phyloP scores from a whole-genome alignment of 2,888 invertebrate species.

The Caenorhabditis imperialis region DNA sequence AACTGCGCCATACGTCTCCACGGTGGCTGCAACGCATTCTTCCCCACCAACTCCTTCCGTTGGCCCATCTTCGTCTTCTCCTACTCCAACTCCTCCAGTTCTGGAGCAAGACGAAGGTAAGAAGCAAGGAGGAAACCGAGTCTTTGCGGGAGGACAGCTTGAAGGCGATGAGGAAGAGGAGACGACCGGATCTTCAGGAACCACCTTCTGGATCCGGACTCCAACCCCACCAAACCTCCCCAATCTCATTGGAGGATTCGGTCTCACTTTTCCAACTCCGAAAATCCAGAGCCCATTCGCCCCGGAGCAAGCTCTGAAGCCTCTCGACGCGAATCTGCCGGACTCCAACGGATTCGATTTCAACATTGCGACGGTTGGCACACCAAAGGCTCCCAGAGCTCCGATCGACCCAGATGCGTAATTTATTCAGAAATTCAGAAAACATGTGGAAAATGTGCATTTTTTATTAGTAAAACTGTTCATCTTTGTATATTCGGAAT shows the following conservation, averaged over 20 bases:
- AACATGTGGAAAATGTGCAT: background rate
- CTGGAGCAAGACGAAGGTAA: background rate
- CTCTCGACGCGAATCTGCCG: background rate
- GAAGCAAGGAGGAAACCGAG: background rate
- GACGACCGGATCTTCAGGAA: background rate
- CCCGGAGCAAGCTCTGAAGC: constrained; percentile 19
- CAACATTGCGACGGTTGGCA: constrained; percentile 16
- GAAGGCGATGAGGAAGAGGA: constrained; percentile 1
- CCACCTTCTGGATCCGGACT: constrained; percentile 36
- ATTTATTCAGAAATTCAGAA: background rate
- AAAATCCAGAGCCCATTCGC: constrained; percentile 4
- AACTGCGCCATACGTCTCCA: background rate
- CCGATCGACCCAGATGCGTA: constrained; percentile 34
- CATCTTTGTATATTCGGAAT: too few relatives aligned
- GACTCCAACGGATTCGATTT: constrained; percentile 22
- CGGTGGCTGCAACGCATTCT: background rate
- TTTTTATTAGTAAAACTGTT: constrained; percentile 6
- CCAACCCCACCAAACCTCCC: constrained; percentile 28
- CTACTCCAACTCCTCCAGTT: background rate
- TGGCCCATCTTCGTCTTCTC: background rate
- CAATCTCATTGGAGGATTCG: background rate
- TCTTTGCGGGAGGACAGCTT: background rate
- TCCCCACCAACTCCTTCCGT: background rate
- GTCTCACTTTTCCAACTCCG: background rate
- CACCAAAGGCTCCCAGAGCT: constrained; percentile 33